Base-by-base conservation (phyloP, 2,113 vertebrate species). In the Bos javanicus region DNA sequence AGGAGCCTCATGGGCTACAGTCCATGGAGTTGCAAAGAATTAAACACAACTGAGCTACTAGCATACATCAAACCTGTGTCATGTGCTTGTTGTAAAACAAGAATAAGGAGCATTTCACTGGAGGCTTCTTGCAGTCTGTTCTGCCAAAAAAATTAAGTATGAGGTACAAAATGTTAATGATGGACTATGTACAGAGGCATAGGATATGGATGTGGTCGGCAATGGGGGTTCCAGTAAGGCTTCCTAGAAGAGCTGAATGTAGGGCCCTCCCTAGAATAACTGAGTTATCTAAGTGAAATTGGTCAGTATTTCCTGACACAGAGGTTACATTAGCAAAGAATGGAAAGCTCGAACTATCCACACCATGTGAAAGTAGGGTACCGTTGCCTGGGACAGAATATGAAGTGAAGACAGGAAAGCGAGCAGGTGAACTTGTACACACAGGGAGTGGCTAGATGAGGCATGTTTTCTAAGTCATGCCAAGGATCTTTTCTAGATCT, bases 361-460 rank as follows among this genome's bases (percentile, higher is more conserved):
- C 43, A 28, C 56, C 12, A 7, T 39, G 5, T 85, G 23, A 8
- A 92, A 60, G 15, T 5, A 14, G 84, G 33, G 54, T 48, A 25
- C 2, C 21, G 52, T 46, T 80, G 5, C 9, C 26, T 17, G 2
- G 15, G 36, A 4, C 23, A 64, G 15, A 39, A 12, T 74, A 50
- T 0, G 2, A 25, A 7, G 23, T 59, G 4, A 15, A 87, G 25
- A n/a, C 5, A 64, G 3, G 9, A 90, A 50, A 30, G 7, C 7
- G 48, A 71, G 7, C 7, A 46, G 30, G 17, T 54, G 25, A 60
- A 4, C 5, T 54, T 62, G 7, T 48, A 59, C 64, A 57, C 12
- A 1, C 7, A 81, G 36, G 25, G 0, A 1, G 0, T 62, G 25
- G 14, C 3, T 57, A 60, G 43, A 48, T n/a, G 16, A 81, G 10